These are phyloP conservation scores for Onychomys leucogaster DNA, from an alignment of 2,797 vertebrate genomes.

Conservation along the genomic window DNA sequence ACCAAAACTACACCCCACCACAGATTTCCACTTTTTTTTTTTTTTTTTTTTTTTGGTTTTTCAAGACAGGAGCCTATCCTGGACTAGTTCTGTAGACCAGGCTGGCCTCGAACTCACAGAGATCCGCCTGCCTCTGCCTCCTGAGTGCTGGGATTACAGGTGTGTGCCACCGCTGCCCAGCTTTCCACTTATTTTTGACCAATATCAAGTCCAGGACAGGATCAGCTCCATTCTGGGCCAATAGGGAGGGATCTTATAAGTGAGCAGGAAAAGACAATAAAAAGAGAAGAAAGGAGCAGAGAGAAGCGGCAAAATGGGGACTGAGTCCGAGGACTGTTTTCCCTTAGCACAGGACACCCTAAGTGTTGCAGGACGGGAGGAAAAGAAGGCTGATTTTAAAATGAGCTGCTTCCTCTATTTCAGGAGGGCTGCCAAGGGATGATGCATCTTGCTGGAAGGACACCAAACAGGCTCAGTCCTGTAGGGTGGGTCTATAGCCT, in stretches of 20 bases:
- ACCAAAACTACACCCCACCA: not conserved
- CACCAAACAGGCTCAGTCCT: not conserved
- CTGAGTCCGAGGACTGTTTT: not conserved
- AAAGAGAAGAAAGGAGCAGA: not conserved
- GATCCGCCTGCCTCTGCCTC: no score
- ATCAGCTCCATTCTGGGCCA: not conserved
- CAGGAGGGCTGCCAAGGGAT: slow-evolving; percentile 57
- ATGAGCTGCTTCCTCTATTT: slow-evolving; percentile 20
- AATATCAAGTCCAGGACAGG: not conserved
- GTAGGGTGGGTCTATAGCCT: not conserved
- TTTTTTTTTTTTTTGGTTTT: no score
- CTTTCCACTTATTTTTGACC: not conserved
- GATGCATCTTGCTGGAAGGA: slow-evolving; percentile 30
- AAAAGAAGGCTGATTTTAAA: slow-evolving; percentile 44
- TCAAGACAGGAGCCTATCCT: no score
- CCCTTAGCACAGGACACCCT: not conserved
- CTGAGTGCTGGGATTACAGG: no score
- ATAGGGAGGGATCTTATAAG: not conserved
- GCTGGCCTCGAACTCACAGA: no score
- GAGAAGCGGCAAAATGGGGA: not conserved
- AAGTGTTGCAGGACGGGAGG: not conserved
- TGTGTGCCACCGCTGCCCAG: no score
- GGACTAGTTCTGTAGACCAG: no score
- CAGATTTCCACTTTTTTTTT: no score
- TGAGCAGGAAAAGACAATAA: not conserved